Evolutionary conservation across 1,140 invertebrate genomes (phyloP).

Genomic region (Papilio polytes): DNA sequence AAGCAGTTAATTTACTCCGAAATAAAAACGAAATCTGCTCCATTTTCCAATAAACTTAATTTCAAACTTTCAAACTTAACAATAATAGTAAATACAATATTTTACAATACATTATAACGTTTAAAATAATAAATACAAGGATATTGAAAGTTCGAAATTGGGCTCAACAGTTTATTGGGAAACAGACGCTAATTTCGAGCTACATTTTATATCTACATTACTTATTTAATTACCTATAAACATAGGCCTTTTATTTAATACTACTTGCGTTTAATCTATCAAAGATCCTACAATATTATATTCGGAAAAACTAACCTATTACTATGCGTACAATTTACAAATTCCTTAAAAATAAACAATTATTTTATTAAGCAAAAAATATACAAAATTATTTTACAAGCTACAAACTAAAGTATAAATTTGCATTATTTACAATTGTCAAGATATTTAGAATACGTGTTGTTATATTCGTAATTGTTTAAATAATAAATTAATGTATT

Average conservation of each 20-base stretch:
- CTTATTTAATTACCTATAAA: neutral
- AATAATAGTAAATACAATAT: neutral
- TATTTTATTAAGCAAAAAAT: neutral
- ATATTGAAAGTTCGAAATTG: constrained; percentile 62
- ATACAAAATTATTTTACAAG: neutral
- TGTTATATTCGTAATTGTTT: too few species aligned
- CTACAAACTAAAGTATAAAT: neutral
- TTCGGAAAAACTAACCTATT: neutral
- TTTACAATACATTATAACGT: neutral
- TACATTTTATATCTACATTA: neutral
- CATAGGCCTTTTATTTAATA: constrained; percentile 19
- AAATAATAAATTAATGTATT: neutral
- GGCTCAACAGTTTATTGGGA: constrained; percentile 66
- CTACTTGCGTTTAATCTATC: constrained; percentile 10
- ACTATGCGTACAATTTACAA: neutral
- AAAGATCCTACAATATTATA: neutral
- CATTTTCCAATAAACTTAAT: constrained; percentile 31
- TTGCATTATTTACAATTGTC: neutral
- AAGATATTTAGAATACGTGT: too few species aligned
- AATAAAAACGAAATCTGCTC: constrained; percentile 7
- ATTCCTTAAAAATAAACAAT: neutral
- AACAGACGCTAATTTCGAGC: constrained; percentile 41
- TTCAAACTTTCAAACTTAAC: constrained; percentile 29
- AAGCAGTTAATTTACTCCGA: neutral
- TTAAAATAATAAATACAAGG: constrained; percentile 7